A percentile compares a stretch with the other conserved stretches of the same genome.
These are phyloP conservation scores for Typhlomys cinereus DNA, from an alignment of 2,113 vertebrate species.

Conservation along the genomic window DNA sequence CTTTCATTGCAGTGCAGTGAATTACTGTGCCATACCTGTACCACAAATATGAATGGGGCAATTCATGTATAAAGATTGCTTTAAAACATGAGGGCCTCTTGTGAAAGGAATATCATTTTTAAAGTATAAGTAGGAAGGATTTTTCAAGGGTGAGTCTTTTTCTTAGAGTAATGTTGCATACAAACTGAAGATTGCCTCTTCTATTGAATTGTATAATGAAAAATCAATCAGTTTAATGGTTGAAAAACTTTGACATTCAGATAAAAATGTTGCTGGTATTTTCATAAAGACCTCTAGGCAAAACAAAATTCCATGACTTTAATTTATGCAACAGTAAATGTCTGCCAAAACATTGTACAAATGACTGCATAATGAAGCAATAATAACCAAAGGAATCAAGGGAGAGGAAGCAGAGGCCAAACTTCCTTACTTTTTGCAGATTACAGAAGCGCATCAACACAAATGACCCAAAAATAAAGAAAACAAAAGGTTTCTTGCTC, in stretches of 20 bases:
- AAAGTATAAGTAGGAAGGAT: slow-evolving; percentile 74
- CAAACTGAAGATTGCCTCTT: slow-evolving; percentile 82
- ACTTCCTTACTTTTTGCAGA: slow-evolving; percentile 68
- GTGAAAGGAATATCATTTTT: slow-evolving; percentile 65
- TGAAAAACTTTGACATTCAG: slow-evolving; percentile 87
- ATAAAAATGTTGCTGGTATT: slow-evolving; percentile 86
- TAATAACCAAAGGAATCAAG: slow-evolving; percentile 78
- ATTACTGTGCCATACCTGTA: slow-evolving; percentile 55
- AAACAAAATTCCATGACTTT: slow-evolving; percentile 82
- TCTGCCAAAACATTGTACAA: slow-evolving; percentile 84
- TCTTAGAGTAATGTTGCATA: slow-evolving; percentile 80
- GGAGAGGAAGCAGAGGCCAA: slow-evolving; percentile 63
- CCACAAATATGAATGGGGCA: slow-evolving; percentile 59
- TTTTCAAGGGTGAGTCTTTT: slow-evolving; percentile 72
- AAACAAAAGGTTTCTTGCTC: slow-evolving; percentile 16
- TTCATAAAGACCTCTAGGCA: slow-evolving; percentile 86
- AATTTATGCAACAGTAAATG: slow-evolving; percentile 85
- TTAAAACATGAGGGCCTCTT: slow-evolving; percentile 66
- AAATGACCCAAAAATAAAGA: slow-evolving; percentile 57
- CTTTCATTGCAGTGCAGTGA: slow-evolving; percentile 71
- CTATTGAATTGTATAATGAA: slow-evolving; percentile 85
- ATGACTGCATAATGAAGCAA: slow-evolving; percentile 83
- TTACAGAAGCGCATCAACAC: slow-evolving; percentile 66
- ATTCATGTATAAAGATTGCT: slow-evolving; percentile 70
- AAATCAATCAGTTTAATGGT: slow-evolving; percentile 88